These are phyloP conservation scores for Palythoa grandis DNA, from an alignment of 92 coral and sea anemone species.

Conservation along the genomic window DNA sequence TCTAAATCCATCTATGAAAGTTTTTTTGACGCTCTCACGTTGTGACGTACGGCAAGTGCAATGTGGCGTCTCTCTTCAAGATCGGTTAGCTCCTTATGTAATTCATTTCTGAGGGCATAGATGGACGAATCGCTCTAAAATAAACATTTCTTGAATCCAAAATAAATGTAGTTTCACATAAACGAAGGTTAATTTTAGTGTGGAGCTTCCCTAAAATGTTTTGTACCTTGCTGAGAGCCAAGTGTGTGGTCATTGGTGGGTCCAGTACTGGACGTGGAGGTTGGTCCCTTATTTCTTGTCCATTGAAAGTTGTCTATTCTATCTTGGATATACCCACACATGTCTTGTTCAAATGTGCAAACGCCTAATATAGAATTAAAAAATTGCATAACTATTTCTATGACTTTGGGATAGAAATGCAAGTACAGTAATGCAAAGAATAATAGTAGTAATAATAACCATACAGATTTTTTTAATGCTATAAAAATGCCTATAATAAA, in stretches of 20 bases:
- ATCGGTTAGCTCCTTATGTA: too few relatives aligned
- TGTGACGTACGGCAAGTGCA: too few relatives aligned
- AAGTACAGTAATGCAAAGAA: background rate
- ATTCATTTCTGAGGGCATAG: too few relatives aligned
- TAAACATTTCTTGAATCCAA: too few relatives aligned
- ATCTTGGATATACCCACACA: conserved; percentile 69
- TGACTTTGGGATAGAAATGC: background rate
- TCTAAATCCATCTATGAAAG: too few relatives aligned
- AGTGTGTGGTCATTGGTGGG: conserved; percentile 82
- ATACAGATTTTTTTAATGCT: background rate
- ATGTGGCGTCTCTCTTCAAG: too few relatives aligned
- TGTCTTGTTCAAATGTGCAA: conserved; percentile 77
- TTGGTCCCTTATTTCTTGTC: conserved; percentile 68
- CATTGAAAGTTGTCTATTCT: conserved; percentile 62
- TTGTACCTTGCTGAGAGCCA: conserved; percentile 69
- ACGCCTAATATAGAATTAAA: background rate
- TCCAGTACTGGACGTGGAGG: conserved; percentile 78
- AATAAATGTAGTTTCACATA: too few relatives aligned
- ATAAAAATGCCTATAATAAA: too few relatives aligned
- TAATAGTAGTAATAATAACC: background rate
- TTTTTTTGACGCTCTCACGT: too few relatives aligned
- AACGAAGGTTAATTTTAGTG: too few relatives aligned
- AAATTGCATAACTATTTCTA: background rate
- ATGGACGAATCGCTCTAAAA: too few relatives aligned
- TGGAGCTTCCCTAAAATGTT: background rate